Evolutionary conservation across 1,140 invertebrate genomes (phyloP).

Genomic region (Aphaenogaster rudis): DNA sequence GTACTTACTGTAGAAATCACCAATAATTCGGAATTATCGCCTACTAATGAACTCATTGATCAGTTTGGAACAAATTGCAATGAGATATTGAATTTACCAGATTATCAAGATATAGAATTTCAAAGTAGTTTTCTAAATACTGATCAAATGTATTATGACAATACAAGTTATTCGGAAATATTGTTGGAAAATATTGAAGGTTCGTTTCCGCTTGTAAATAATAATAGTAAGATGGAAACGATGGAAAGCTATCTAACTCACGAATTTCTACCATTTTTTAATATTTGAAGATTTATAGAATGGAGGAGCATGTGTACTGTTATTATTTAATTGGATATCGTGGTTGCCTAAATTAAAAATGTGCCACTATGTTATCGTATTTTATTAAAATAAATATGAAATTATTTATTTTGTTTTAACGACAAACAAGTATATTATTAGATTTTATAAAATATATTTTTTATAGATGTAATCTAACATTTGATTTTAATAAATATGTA

Average conservation of each 20-base stretch:
- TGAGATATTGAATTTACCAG: constrained; percentile 78
- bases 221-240: constrained; percentile 74
- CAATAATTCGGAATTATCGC: constrained; percentile 74
- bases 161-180: constrained; percentile 79
- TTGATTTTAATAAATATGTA: constrained; percentile 21
- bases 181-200: constrained; percentile 76
- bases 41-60: constrained; percentile 75
- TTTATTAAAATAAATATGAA: constrained; percentile 30
- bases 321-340: not conserved
- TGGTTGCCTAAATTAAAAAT: not conserved
- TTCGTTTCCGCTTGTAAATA: constrained; percentile 75
- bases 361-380: not conserved
- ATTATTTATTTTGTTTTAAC: constrained; percentile 47
- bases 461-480: constrained; percentile 9
- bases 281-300: constrained; percentile 70
- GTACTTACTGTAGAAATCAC: constrained; percentile 79
- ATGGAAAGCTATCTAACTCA: constrained; percentile 79
- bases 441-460: constrained; percentile 49
- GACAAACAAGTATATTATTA: not conserved
- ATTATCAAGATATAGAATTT: constrained; percentile 78
- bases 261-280: constrained; percentile 77
- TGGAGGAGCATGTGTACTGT: not conserved
- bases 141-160: constrained; percentile 77
- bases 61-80: constrained; percentile 80
- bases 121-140: constrained; percentile 74